phyloP scores from a whole-genome alignment of 2,888 invertebrate species.

The Dicyrtomina minuta region DNA sequence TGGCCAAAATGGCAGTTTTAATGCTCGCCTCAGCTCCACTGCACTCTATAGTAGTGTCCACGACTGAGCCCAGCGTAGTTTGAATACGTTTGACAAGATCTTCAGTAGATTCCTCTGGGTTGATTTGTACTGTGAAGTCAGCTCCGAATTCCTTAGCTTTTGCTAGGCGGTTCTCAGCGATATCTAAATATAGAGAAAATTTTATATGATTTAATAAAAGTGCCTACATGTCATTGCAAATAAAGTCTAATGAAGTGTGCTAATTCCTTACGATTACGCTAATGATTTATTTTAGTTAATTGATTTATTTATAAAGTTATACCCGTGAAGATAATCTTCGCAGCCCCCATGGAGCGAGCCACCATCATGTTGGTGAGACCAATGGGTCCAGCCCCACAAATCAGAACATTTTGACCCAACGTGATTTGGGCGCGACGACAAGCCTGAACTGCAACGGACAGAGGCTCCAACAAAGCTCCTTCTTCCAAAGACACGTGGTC shows the following conservation, averaged over 20 bases:
- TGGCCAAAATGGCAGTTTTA: slow-evolving; percentile 77
- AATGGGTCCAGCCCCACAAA: slow-evolving; percentile 82
- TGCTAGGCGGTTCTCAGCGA: slow-evolving; percentile 68
- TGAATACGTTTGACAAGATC: slow-evolving; percentile 65
- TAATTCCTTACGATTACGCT: neutral
- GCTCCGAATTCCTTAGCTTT: slow-evolving; percentile 79
- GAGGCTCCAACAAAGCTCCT: slow-evolving; percentile 88
- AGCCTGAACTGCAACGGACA: slow-evolving; percentile 91
- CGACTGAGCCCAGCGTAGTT: slow-evolving; percentile 64
- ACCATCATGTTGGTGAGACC: slow-evolving; percentile 72
- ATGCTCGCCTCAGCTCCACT: slow-evolving; percentile 80
- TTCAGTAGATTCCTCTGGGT: slow-evolving; percentile 60
- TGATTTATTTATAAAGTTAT: slow-evolving; percentile 13
- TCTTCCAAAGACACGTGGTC: slow-evolving; percentile 88
- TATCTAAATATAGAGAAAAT: slow-evolving; percentile 60
- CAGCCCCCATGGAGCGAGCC: slow-evolving; percentile 83
- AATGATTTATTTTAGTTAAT: neutral
- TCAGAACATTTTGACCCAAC: slow-evolving; percentile 70
- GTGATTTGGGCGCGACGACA: slow-evolving; percentile 79
- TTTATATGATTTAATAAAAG: neutral
- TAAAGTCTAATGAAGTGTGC: neutral
- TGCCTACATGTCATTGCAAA: neutral
- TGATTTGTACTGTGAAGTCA: slow-evolving; percentile 60
- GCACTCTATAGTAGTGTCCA: slow-evolving; percentile 83
- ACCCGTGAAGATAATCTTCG: slow-evolving; percentile 76